phyloP scores from a whole-genome alignment of 2,113 vertebrate species.

The Podarcis muralis region DNA sequence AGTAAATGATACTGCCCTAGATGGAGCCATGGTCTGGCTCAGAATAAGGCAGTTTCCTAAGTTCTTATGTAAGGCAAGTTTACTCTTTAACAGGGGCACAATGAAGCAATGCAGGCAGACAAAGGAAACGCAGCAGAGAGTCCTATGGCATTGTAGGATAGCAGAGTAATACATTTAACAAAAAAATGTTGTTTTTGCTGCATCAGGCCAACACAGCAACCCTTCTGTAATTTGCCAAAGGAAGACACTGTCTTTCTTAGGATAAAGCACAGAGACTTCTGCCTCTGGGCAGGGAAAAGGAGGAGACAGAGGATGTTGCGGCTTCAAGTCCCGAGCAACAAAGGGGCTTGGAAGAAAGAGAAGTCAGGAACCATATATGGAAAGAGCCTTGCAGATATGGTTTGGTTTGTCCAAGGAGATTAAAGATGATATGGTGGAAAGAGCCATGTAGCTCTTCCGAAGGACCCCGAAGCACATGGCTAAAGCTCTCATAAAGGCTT shows the following conservation, averaged over 20 bases:
- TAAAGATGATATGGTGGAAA: conserved; percentile 34
- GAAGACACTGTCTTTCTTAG: neutral
- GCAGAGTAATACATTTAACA: too few species aligned
- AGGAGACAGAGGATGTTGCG: conserved; percentile 37
- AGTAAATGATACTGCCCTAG: too few species aligned
- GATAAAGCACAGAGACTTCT: neutral
- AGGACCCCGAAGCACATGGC: conserved; percentile 25
- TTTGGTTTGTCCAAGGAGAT: conserved; percentile 52
- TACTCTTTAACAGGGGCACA: neutral
- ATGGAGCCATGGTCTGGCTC: too few species aligned
- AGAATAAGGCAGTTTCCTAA: too few species aligned
- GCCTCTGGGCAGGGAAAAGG: neutral
- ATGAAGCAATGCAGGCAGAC: neutral
- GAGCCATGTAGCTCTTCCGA: conserved; percentile 30
- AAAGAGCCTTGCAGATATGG: conserved; percentile 45
- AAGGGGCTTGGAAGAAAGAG: conserved; percentile 35
- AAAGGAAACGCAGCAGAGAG: conserved; percentile 17
- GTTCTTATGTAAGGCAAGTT: too few species aligned
- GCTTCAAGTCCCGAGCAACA: conserved; percentile 45
- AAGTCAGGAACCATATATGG: conserved; percentile 50
- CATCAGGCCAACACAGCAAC: neutral
- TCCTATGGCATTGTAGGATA: too few species aligned
- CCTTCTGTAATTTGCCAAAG: neutral
- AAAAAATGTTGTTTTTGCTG: too few species aligned
- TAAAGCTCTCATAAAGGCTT: conserved; percentile 38